Evolutionary conservation across 92 coral and sea anemone genomes (phyloP).

Genomic region (Ricordea florida): DNA sequence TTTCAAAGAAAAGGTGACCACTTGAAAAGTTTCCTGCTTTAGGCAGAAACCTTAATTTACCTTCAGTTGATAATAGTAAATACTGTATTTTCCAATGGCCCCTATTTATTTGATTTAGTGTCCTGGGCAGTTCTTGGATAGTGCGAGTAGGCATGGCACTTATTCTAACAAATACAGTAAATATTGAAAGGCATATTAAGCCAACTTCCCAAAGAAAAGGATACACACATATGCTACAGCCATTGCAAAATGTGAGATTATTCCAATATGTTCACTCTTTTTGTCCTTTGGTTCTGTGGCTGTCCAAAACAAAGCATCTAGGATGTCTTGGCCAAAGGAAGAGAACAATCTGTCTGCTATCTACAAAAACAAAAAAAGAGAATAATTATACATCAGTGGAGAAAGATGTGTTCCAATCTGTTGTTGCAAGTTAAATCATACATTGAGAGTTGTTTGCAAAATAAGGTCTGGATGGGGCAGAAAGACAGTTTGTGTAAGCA

Average conservation of each 20-base stretch:
- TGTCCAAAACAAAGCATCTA: conserved; percentile 96
- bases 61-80: too few relatives aligned
- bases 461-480: background rate
- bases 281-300: conserved; percentile 94
- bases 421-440: too few relatives aligned
- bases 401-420: too few relatives aligned
- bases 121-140: too few relatives aligned
- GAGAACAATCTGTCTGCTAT: conserved; percentile 97
- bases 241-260: conserved; percentile 87
- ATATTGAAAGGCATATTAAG: background rate
- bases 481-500: too few relatives aligned
- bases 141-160: background rate
- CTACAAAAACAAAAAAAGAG: conserved; percentile 7
- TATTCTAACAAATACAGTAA: background rate
- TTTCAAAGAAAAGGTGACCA: too few relatives aligned
- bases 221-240: conserved; percentile 97
- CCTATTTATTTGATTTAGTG: background rate
- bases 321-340: conserved; percentile 96
- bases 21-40: too few relatives aligned
- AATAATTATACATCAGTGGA: background rate
- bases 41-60: too few relatives aligned
- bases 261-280: conserved; percentile 79
- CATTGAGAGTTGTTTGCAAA: background rate
- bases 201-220: conserved; percentile 52
- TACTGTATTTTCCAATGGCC: too few relatives aligned